Percentiles rank a stretch among this genome's conserved stretches.
These are phyloP conservation scores for Periplaneta americana DNA, from an alignment of 1,140 invertebrate genomes.

Conservation along the genomic window DNA sequence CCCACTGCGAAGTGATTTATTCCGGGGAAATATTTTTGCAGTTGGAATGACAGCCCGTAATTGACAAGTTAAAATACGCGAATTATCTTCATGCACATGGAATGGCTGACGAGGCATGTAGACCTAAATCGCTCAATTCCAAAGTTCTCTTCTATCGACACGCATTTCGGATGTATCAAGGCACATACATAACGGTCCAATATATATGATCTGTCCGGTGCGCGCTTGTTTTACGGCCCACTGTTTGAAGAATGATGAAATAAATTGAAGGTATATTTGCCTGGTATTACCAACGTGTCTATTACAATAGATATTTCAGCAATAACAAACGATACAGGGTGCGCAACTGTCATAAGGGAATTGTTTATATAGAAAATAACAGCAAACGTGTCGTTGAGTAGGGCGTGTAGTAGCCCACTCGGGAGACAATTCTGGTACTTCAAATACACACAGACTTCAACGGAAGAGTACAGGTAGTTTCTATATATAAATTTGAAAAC, in stretches of 20 bases:
- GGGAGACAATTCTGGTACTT: too few species aligned
- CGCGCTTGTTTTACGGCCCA: background rate
- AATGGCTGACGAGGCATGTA: background rate
- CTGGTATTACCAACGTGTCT: background rate
- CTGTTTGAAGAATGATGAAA: background rate
- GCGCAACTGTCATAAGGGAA: too few species aligned
- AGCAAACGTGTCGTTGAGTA: too few species aligned
- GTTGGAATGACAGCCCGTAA: background rate
- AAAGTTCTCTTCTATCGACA: background rate
- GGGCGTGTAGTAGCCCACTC: too few species aligned
- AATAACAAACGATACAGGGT: background rate
- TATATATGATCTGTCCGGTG: background rate
- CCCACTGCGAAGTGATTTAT: background rate
- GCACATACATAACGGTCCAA: background rate
- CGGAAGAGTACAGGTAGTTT: too few species aligned
- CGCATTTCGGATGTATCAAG: background rate
- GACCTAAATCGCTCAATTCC: background rate
- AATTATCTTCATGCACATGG: too few species aligned
- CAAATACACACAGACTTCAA: too few species aligned
- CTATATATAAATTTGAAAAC: too few species aligned
- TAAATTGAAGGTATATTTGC: background rate
- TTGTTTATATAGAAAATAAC: too few species aligned
- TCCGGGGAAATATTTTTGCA: background rate
- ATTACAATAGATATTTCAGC: background rate
- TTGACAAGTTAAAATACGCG: background rate